Percentiles rank a stretch among this genome's conserved stretches.
phyloP scores from a whole-genome alignment of 2,888 invertebrate genomes.

The Metalampra italica region DNA sequence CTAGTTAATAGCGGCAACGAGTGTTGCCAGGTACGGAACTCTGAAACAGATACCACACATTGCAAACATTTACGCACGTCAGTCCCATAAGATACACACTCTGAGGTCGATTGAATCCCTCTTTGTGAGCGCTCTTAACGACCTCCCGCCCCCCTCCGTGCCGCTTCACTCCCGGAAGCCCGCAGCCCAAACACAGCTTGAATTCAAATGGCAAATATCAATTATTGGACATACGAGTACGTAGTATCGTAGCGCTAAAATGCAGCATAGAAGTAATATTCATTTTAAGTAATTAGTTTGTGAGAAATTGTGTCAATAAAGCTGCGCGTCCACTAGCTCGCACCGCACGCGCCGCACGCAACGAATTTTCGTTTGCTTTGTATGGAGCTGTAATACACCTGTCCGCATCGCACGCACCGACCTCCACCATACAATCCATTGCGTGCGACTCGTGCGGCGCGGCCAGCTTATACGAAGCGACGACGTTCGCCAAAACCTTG shows the following conservation, averaged over 20 bases:
- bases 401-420: no score
- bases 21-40: conserved; percentile 18
- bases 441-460: no score
- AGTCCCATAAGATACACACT: conserved; percentile 47
- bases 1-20: conserved; percentile 23
- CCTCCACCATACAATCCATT: no score
- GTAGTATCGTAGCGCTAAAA: conserved; percentile 13
- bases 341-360: no score
- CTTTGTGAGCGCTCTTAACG: conserved; percentile 43
- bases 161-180: conserved; percentile 12
- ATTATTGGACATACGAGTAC: conserved; percentile 39
- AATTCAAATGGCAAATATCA: conserved; percentile 63
- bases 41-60: neutral
- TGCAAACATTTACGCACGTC: conserved; percentile 44
- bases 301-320: no score
- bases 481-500: no score
- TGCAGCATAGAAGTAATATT: no score
- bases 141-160: conserved; percentile 17
- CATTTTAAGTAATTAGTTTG: no score
- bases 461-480: no score
- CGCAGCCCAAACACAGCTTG: conserved; percentile 39
- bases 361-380: no score
- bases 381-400: no score
- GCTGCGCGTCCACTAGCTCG: no score
- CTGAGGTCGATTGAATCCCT: conserved; percentile 44